Percentiles rank a stretch among this genome's conserved stretches.
These are phyloP conservation scores for Polymixis lichenea DNA, from an alignment of 2,888 invertebrate species.

Conservation along the genomic window DNA sequence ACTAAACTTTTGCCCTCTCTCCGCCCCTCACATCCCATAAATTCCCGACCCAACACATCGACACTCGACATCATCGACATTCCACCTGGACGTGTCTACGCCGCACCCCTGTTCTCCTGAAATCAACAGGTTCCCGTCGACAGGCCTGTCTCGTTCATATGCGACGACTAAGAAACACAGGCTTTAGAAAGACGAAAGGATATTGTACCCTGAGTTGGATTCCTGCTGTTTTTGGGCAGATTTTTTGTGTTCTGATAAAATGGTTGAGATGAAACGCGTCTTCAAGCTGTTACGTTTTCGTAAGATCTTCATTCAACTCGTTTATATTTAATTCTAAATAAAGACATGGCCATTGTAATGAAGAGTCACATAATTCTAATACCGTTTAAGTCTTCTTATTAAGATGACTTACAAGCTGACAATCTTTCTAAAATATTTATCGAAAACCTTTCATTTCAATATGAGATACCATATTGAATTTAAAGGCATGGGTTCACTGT, in stretches of 20 bases:
- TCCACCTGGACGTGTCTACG: constrained; percentile 31
- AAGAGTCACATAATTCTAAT: background rate
- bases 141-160: constrained; percentile 74
- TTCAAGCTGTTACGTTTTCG: background rate
- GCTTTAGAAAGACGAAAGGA: constrained; percentile 39
- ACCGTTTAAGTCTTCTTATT: background rate
- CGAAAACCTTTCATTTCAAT: background rate
- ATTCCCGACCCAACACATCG: constrained; percentile 44
- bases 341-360: background rate
- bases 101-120: constrained; percentile 78
- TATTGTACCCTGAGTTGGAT: constrained; percentile 5
- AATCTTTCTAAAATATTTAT: background rate
- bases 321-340: background rate
- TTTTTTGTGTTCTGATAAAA: background rate
- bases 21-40: background rate
- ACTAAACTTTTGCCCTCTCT: background rate
- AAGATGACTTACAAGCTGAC: background rate
- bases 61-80: constrained; percentile 50
- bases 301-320: background rate
- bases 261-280: background rate
- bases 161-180: constrained; percentile 61
- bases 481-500: no score
- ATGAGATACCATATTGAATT: no score
- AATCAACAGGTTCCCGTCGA: constrained; percentile 85
- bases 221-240: background rate